Base-by-base conservation (phyloP, 2,888 invertebrate genomes). In the Clunio marinus region DNA sequence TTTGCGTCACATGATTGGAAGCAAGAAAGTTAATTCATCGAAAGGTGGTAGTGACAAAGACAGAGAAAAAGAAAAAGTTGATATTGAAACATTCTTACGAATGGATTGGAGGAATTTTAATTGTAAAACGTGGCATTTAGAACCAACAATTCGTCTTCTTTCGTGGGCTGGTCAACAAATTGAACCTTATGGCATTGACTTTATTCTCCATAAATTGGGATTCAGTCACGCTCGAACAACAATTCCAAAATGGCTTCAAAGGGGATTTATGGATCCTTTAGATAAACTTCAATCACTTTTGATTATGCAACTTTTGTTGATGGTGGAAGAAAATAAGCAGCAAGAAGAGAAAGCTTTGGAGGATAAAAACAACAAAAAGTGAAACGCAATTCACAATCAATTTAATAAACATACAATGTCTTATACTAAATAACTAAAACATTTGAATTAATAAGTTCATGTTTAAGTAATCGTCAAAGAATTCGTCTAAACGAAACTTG, bases 201-300 rank as follows among this genome's bases (percentile, higher is more conserved):
- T 96, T 79, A 96, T 99, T 75, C 84, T 99, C 63, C 96, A 97
- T 81, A 96, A 97, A 80, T 83, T 99, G 46, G 97, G 97, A 57
- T 98, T 99, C 79, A 89, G 93, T 70, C 98, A 99, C 81, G 97
- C 98, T 10, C 85, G 97, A 72, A 95, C 93, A 72, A 99, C 99
- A 69, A 99, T 99, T 76, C 99, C 99, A 69, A 99, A 99, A 81
- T 99, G 98, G 96, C 86, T 98, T 82, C 99, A 99, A 80, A 84
- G 99, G 68, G 98, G 98, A 13, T 91, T 96, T 74, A 93, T 99
- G 87, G 99, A 99, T 81, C 96, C 97, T 0, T 81, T 97, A 68
- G 98, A 99, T 81, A 93, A 93, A 77, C 84, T 97, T 69, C 83
- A 95, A 70, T 89, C 95, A 10, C 82, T 92, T 13, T 83, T 91